Conservation (phyloP, 1,140 invertebrate genomes). For the Pseudomyrmex gracilis region DNA sequence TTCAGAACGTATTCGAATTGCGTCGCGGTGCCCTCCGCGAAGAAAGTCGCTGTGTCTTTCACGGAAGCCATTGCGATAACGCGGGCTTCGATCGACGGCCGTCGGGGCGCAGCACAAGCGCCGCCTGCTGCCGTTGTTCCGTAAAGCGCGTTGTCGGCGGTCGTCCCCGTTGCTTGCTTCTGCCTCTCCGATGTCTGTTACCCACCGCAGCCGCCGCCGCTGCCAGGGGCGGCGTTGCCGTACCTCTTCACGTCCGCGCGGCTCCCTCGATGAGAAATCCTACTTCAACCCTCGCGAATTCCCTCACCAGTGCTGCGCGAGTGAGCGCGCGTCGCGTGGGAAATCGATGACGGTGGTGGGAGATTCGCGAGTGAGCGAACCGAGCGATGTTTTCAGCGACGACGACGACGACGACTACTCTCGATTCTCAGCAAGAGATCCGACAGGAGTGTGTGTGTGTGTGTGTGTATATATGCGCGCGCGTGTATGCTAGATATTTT, state of each 20-base stretch:
- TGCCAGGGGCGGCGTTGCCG: slow-evolving; percentile 50
- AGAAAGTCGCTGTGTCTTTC: slow-evolving; percentile 95
- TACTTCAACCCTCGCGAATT: slow-evolving; percentile 48
- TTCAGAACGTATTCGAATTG: slow-evolving; percentile 95
- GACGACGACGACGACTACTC: neutral
- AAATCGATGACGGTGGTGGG: slow-evolving; percentile 60
- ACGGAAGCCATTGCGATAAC: slow-evolving; percentile 92
- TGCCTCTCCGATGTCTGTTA: neutral
- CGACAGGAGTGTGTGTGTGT: too few species aligned
- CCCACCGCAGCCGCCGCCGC: slow-evolving; percentile 1
- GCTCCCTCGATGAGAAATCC: slow-evolving; percentile 33
- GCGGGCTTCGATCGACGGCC: slow-evolving; percentile 78
- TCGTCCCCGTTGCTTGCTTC: slow-evolving; percentile 34
- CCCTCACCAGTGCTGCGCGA: slow-evolving; percentile 54
- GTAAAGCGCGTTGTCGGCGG: slow-evolving; percentile 29
- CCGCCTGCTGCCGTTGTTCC: slow-evolving; percentile 58
- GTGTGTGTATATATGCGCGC: too few species aligned
- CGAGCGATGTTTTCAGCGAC: slow-evolving; percentile 37
- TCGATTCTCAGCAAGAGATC: neutral
- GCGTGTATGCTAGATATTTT: too few species aligned
- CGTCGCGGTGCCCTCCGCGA: slow-evolving; percentile 93
- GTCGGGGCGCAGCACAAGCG: slow-evolving; percentile 78
- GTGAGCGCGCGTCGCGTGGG: slow-evolving; percentile 62
- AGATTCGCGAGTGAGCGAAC: slow-evolving; percentile 8
- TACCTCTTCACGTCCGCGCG: neutral